These are phyloP conservation scores for Lepidothrix coronata DNA, from an alignment of 2,113 vertebrate genomes.

Conservation along the genomic window DNA sequence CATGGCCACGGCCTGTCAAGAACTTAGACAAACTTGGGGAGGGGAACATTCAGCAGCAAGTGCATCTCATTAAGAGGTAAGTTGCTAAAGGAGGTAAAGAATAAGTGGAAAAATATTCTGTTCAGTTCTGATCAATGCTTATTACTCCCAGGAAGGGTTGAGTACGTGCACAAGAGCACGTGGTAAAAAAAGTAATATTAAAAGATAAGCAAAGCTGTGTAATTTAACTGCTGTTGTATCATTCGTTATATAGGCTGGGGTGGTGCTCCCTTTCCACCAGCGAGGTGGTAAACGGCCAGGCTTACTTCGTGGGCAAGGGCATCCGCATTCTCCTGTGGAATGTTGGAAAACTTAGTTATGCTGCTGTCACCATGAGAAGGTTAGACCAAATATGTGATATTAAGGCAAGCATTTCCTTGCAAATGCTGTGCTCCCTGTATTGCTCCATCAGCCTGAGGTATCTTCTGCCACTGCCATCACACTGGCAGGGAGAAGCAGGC, in stretches of 20 bases:
- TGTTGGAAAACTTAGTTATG: background rate
- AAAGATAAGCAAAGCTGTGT: background rate
- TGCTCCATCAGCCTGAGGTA: background rate
- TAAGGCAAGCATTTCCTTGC: background rate
- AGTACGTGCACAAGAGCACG: background rate
- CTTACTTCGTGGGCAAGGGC: constrained; percentile 88
- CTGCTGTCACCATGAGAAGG: background rate
- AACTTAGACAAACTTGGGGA: background rate
- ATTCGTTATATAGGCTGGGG: constrained; percentile 74
- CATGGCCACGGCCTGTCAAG: background rate
- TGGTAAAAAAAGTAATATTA: background rate
- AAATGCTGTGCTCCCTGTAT: background rate
- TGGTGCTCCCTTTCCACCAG: constrained; percentile 86
- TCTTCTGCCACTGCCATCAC: background rate
- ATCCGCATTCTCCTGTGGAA: constrained; percentile 86
- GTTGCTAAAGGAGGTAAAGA: background rate
- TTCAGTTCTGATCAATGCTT: background rate
- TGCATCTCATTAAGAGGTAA: background rate
- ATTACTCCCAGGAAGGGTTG: background rate
- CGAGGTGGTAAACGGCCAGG: constrained; percentile 84
- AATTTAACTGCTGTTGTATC: background rate
- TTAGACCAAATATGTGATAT: background rate
- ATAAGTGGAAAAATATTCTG: background rate
- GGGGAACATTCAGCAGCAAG: background rate
- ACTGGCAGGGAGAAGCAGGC: background rate